Percentiles rank a stretch among this genome's conserved stretches.
Conservation (phyloP, 2,797 vertebrate genomes). For the Valencia hispanica region DNA sequence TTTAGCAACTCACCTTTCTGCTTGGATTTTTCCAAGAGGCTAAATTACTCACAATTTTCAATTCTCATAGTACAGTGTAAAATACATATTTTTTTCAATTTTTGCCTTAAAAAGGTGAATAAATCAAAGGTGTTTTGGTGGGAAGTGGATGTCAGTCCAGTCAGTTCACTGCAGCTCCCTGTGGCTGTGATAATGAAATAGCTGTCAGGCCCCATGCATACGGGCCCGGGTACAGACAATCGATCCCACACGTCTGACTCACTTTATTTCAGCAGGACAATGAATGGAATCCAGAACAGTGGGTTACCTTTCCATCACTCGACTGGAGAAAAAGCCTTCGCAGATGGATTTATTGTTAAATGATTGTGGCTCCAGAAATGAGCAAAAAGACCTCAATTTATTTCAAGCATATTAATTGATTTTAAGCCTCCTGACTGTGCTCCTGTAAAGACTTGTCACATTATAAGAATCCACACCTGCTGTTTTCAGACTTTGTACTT, state of each 20-base stretch:
- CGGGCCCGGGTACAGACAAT: constrained; percentile 2
- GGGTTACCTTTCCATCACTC: constrained; percentile 1
- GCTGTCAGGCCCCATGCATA: constrained; percentile 34
- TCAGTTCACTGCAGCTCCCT: constrained; percentile 34
- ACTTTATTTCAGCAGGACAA: constrained; percentile 40
- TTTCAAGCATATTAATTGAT: constrained; percentile 4
- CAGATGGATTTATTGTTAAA: constrained; percentile 24
- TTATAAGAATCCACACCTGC: constrained; percentile 19
- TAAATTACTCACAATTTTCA: neutral
- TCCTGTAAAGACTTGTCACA: constrained; percentile 34
- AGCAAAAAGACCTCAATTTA: constrained; percentile 12
- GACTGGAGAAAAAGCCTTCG: constrained; percentile 1
- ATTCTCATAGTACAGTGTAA: neutral
- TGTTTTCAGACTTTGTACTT: neutral
- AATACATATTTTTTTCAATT: neutral
- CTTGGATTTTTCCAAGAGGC: neutral
- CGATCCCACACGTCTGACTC: constrained; percentile 36
- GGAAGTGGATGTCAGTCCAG: constrained; percentile 36
- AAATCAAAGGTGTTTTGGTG: constrained; percentile 36
- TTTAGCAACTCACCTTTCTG: neutral
- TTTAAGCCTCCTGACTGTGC: constrained; percentile 4
- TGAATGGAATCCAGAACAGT: constrained; percentile 42
- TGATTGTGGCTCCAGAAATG: constrained; percentile 15
- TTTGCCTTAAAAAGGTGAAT: constrained; percentile 36
- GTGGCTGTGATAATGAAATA: constrained; percentile 49